Evolutionary conservation across 1,140 invertebrate genomes (phyloP), one percentile per base, ranked within the genome.

Genomic region (Bombus waltoni): DNA sequence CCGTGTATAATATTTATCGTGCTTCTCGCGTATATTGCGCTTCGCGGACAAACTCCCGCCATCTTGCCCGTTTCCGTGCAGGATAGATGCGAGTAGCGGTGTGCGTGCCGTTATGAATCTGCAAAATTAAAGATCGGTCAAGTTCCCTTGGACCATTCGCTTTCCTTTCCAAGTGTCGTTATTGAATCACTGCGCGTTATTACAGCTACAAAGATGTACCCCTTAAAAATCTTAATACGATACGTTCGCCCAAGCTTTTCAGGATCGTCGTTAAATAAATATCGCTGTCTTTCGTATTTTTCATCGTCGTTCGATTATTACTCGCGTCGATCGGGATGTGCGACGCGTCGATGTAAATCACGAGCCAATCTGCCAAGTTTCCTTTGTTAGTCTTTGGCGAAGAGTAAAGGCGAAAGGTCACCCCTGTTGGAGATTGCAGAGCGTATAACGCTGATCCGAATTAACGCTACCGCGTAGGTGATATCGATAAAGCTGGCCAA

Each of bases 1-100:
- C 90, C 88, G 88, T 70, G 88, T 89, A 77, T 90, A 91, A 90
- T 93, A 92, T 93, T 93, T 93, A 92, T 92, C 91, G 84, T 84
- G 84, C 68, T 75, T 76, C 25, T 66, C 88, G 85, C 77, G 38
- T 73, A 72, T 87, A 78, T 86, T 83, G 79, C 74, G n/a, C 62
- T 82, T 66, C 78, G 65, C 62, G 59, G 65, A 86, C 81, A 62
- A 81, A 80, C 84, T 59, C 40, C 44, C 71, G 79, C 68, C 87
- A 86, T 91, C 87, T 90, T 87, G 78, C 40, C 76, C 92, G 86
- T 92, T 92, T 91, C 77, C 85, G 42, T 59, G 74, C 75, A 32
- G 72, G 72, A 75, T 76, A 85, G 62, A 22, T 1, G 13, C 15
- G 4, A 13, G 13, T 32, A 53, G 18, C 18, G 8, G n/a, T 5